Evolutionary conservation across 1,140 invertebrate genomes (phyloP), one percentile per base, ranked within the genome.

Genomic region (Ceratina calcarata): DNA sequence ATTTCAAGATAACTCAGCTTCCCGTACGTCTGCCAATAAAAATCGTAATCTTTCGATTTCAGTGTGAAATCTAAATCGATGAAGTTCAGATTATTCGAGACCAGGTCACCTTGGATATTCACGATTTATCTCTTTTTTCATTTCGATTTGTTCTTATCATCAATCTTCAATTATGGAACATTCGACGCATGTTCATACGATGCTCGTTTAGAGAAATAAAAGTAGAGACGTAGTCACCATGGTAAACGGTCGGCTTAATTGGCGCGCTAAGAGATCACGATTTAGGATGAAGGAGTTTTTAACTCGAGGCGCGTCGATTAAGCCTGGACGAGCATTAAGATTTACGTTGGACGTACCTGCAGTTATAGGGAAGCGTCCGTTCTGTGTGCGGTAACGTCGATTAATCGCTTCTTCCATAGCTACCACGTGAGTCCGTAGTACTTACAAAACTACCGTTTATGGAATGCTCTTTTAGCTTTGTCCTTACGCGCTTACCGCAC

Each of bases 351-450:
- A 88, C 84, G 69, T 89, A 86, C 81, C 86, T 87, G 74, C 88
- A 90, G 88, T 88, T 87, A 78, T 90, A 89, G 89, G 88, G 86
- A 90, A 90, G 88, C 87, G 82, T 85, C 87, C 85, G 64, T 79
- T 86, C 76, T 83, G 82, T 90, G 82, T 87, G 84, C 86, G 89
- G 85, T 89, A 90, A 86, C 86, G 78, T 86, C 85, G 84, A 84
- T 89, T 86, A 84, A 81, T 87, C 75, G 80, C 78, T 87, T 86
- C 81, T 81, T 57, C 82, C 80, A 77, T 88, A 90, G 86, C 86
- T 88, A 84, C 87, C 86, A 90, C 89, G 89, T 90, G 88, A 90
- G 88, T 90, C 81, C 64, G 81, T 82, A 83, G 80, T 80, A 81
- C 62, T 45, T 45, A 45, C 37, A 45, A 45, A 45, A 74, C 68